Base-by-base conservation (phyloP, 2,888 invertebrate species). In the Brenthis ino region DNA sequence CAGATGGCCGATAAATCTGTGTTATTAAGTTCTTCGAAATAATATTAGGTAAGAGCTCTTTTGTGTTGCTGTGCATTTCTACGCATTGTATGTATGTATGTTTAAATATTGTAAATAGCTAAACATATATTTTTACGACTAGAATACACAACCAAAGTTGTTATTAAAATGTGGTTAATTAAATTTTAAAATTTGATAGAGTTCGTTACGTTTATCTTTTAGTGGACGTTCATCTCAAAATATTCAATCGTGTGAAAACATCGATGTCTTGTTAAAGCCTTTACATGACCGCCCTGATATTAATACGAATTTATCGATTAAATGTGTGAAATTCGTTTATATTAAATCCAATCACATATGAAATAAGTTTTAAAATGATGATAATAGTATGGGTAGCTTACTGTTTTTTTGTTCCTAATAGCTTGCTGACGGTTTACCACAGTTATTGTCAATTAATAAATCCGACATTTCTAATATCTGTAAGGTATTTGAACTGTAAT, bases 11-110 rank as follows among this genome's bases (percentile, higher is more conserved):
- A 84, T 87, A 84, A 84, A 84, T 89, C 91, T 90, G 90, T 91
- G 92, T 92, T 93, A 91, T 89, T 91, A 89, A 89, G 88, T 90
- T 92, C 81, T 87, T 89, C 87, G 53, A 85, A 82, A 82, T 60
- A 60, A 60, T 81, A 85, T 84, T 89, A 87, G 84, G 80, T 91
- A 89, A 89, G 90, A 86, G 84, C 84, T 88, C 84, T 89, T 76
- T 76, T 91, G 89, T 89, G 90, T 93, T 92, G 92, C 91, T 91
- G 89, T 91, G 92, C 93, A 92, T 92, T 92, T 91, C 87, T 87
- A 88, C 82, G 91, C 88, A 94, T 94, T 94, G 94, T 94, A 94
- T 94, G 93, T 93, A 93, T 93, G 93, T 93, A 92, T 92, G 89
- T 93, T 90, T 87, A 90, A 87, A 90, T 86, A 89, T 86, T 93